A percentile compares a stretch with the other conserved stretches of the same genome.
These are phyloP conservation scores for Semnopithecus entellus DNA, from an alignment of 2,113 vertebrate genomes.

Conservation along the genomic window DNA sequence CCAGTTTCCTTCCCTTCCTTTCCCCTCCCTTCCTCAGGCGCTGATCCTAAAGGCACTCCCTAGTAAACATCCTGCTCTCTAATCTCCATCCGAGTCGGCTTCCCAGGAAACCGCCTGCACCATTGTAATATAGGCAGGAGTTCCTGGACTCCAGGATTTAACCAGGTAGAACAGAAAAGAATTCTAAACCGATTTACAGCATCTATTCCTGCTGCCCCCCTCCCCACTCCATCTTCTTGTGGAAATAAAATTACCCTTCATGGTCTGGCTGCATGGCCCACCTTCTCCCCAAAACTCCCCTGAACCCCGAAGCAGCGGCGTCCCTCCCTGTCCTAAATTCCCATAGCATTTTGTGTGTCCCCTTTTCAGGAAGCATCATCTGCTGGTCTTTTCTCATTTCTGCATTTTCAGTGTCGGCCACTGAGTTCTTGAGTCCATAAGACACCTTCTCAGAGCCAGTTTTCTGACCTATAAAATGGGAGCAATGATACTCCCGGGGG, in stretches of 20 bases:
- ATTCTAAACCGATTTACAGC: neutral
- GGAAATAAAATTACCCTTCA: neutral
- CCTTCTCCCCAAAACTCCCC: neutral
- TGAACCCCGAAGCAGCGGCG: rapidly evolving
- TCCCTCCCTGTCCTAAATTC: neutral
- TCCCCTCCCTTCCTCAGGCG: neutral
- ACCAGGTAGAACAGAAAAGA: neutral
- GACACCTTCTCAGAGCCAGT: neutral
- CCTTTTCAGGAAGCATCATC: neutral
- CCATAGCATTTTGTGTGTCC: neutral
- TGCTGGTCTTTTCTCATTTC: neutral
- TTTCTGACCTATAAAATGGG: neutral
- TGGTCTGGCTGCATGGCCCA: neutral
- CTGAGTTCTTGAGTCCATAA: neutral
- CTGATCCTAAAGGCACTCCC: neutral
- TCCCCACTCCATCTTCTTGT: neutral
- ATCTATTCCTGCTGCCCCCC: neutral
- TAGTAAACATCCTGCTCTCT: neutral
- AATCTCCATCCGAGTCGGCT: neutral
- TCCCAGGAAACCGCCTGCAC: neutral
- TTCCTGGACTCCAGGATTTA: neutral
- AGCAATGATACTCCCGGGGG: neutral
- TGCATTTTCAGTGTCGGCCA: neutral
- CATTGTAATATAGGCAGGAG: rapidly evolving
- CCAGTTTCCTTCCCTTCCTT: neutral